These are phyloP conservation scores for Acleris laterana DNA, from an alignment of 2,888 invertebrate genomes.

Conservation along the genomic window DNA sequence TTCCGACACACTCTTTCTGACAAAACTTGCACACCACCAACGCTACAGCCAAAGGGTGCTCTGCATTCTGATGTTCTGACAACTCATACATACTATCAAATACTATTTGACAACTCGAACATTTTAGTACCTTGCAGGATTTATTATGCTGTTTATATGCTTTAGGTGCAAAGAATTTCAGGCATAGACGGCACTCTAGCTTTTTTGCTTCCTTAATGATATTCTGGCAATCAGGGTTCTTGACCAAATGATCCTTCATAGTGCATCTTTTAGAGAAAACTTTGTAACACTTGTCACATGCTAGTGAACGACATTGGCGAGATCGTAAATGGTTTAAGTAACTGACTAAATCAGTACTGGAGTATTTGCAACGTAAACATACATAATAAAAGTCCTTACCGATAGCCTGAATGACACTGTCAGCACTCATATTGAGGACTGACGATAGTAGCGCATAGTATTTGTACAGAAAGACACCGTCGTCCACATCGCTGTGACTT, in stretches of 20 bases:
- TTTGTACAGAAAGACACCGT: constrained; percentile 54
- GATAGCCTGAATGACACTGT: constrained; percentile 47
- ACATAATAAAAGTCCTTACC: constrained; percentile 40
- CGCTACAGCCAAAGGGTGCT: constrained; percentile 54
- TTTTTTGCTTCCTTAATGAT: not conserved
- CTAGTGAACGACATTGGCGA: constrained; percentile 45
- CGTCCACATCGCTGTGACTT: constrained; percentile 43
- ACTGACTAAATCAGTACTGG: constrained; percentile 33
- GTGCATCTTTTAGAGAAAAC: constrained; percentile 47
- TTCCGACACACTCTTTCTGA: constrained; percentile 60
- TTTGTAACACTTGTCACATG: constrained; percentile 57
- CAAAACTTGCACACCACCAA: constrained; percentile 62
- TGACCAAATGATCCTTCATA: constrained; percentile 47
- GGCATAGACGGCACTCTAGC: constrained; percentile 52
- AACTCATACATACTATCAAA: constrained; percentile 55
- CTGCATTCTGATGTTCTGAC: constrained; percentile 53
- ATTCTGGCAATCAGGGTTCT: constrained; percentile 38
- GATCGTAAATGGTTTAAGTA: constrained; percentile 58
- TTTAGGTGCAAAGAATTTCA: constrained; percentile 38
- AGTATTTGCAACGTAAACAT: constrained; percentile 53
- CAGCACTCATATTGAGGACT: constrained; percentile 55
- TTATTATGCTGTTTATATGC: constrained; percentile 47
- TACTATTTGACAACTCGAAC: constrained; percentile 51
- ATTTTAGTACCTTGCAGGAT: constrained; percentile 56
- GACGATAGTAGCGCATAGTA: constrained; percentile 55